Conservation (phyloP, 2,113 vertebrate genomes). For the Mirza zaza region DNA sequence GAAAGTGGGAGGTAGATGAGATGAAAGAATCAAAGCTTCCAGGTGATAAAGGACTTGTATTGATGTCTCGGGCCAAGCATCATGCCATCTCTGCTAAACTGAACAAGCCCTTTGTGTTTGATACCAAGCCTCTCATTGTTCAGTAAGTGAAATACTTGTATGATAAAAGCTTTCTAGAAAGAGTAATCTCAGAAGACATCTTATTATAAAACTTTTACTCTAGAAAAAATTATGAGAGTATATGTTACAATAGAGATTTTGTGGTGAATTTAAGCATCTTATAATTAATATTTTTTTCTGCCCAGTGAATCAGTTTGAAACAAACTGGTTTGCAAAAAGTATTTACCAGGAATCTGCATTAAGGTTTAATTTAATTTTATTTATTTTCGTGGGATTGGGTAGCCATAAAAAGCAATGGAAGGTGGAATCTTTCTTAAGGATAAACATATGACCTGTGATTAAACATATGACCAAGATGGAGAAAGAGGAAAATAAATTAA, state of each 20-base stretch:
- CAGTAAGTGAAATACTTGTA: conserved; percentile 90
- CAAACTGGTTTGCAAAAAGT: neutral
- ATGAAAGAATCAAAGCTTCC: conserved; percentile 95
- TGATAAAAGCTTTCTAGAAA: conserved; percentile 15
- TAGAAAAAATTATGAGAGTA: neutral
- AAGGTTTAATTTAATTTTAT: neutral
- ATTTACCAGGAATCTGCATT: neutral
- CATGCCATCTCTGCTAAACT: conserved; percentile 95
- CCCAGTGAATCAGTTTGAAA: neutral
- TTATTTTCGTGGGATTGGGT: neutral
- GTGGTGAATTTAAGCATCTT: neutral
- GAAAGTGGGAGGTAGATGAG: conserved; percentile 97
- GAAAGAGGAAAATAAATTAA: neutral
- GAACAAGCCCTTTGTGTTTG: conserved; percentile 93
- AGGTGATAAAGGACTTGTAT: conserved; percentile 95
- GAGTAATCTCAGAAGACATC: neutral
- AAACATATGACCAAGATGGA: neutral
- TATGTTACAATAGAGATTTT: neutral
- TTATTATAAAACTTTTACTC: neutral
- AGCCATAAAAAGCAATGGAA: neutral
- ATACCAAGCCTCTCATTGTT: conserved; percentile 93
- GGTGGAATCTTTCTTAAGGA: neutral
- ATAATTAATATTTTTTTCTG: neutral
- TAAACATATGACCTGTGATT: neutral
- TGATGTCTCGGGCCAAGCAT: conserved; percentile 96